Evolutionary conservation across 2,888 invertebrate species (phyloP).

Genomic region (Micropterix aruncella): DNA sequence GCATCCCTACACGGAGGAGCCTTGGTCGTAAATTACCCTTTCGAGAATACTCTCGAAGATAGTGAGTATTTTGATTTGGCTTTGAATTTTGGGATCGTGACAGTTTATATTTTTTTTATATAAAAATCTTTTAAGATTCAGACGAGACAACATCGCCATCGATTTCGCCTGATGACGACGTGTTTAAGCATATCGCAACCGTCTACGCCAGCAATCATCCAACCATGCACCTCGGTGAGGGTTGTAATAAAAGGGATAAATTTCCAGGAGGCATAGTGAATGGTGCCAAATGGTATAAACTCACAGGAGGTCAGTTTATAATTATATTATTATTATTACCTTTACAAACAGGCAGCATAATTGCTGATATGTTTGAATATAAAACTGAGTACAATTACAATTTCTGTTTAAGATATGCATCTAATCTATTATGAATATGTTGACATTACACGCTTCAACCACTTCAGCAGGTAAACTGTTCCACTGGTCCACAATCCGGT

Average conservation of each 20-base stretch:
- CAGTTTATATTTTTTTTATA: not conserved
- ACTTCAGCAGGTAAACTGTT: too few relatives aligned
- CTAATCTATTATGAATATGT: too few relatives aligned
- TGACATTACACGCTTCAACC: too few relatives aligned
- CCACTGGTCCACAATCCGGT: too few relatives aligned
- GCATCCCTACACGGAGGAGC: slow-evolving; percentile 52
- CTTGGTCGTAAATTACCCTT: slow-evolving; percentile 56
- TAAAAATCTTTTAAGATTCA: slow-evolving; percentile 12
- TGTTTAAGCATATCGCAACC: slow-evolving; percentile 41
- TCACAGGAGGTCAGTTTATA: slow-evolving; percentile 28
- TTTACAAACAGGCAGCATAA: too few relatives aligned
- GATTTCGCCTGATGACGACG: slow-evolving; percentile 48
- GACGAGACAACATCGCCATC: slow-evolving; percentile 19
- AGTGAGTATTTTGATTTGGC: slow-evolving; percentile 15
- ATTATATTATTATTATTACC: too few relatives aligned
- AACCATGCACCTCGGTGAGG: slow-evolving; percentile 36
- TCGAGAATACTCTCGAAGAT: slow-evolving; percentile 34
- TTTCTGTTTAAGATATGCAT: too few relatives aligned
- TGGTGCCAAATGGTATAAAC: slow-evolving; percentile 48
- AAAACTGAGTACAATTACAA: too few relatives aligned
- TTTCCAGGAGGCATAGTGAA: slow-evolving; percentile 43
- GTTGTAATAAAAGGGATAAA: slow-evolving; percentile 23
- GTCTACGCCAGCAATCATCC: slow-evolving; percentile 42
- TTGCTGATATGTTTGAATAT: too few relatives aligned
- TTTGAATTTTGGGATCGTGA: not conserved